Percentiles rank a stretch among this genome's conserved stretches.
Evolutionary conservation across 2,113 vertebrate species (phyloP).

Genomic region (Pheucticus melanocephalus): DNA sequence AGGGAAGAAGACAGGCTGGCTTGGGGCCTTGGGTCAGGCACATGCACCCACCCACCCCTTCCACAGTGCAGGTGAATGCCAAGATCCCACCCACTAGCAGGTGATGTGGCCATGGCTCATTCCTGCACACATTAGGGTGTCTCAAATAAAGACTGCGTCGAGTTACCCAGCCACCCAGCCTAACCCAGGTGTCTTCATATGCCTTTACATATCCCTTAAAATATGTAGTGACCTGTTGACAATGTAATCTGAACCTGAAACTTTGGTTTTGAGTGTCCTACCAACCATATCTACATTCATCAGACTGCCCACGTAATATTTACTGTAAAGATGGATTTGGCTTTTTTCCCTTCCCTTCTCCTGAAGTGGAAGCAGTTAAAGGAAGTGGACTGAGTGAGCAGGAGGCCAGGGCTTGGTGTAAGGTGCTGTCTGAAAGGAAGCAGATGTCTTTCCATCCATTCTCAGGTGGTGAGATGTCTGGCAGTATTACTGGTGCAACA

Average conservation of each 20-base stretch:
- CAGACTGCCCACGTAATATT: background rate
- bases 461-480: constrained; percentile 33
- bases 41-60: background rate
- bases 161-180: background rate
- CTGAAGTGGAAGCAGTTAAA: constrained; percentile 8
- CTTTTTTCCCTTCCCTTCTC: background rate
- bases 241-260: background rate
- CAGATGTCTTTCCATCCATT: constrained; percentile 18
- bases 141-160: background rate
- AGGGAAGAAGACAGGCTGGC: background rate
- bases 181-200: background rate
- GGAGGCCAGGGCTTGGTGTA: background rate
- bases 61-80: too few relatives aligned
- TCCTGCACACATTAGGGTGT: background rate
- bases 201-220: background rate
- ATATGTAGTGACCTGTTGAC: background rate
- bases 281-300: background rate
- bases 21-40: background rate
- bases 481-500: background rate
- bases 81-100: background rate
- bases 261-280: background rate
- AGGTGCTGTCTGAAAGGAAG: constrained; percentile 42
- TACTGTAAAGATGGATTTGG: background rate
- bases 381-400: background rate
- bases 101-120: background rate